Evolutionary conservation across 1,140 invertebrate genomes (phyloP), one percentile per base, ranked within the genome.

Genomic region (Meloidogyne chitwoodi): DNA sequence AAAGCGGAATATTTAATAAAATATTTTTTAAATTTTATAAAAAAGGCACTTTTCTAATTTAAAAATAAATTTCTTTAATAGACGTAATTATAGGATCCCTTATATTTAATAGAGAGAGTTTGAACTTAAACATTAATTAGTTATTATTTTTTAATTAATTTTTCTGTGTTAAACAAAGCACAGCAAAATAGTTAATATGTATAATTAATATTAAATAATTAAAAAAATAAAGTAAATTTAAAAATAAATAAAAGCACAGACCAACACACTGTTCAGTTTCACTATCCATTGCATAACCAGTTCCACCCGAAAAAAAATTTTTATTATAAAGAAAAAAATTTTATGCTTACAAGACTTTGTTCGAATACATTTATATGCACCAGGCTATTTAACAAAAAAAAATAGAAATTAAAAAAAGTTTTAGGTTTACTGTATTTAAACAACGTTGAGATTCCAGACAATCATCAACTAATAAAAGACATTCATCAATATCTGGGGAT

Each of bases 281-380:
- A 10, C 92, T 92, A 85, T 98, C 95, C 3, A 98, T 88, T 0
- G 94, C 95, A 84, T 98, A 98, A 0, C 96, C 96, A 0, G 95
- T 98, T 0, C 96, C 96, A 34, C 68, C 68, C 61, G 44, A 22
- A 70, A 70, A 70, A n/a, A 41, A 29, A 5, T 10, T 56, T 29
- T 56, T 22, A 27, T 44, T 16, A 16, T n/a, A n/a, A n/a, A n/a
- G n/a, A n/a, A 26, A 70, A 2, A 6, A n/a, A 19, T n/a, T 34
- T 69, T 29, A 5, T 19, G 2, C 48, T 69, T 70, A 88, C 96
- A 98, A 0, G 93, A 92, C 26, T 92, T 90, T 31, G 92, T 92
- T 61, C 93, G 87, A 19, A 93, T 91, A 85, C 94, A 96, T 19
- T 87, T 87, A 75, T 80, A 87, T 26, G 83, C 86, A 61, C 85